Percentiles rank a stretch among this genome's conserved stretches.
These are phyloP conservation scores for Norana najaformis DNA, from an alignment of 2,888 invertebrate genomes.

Conservation along the genomic window DNA sequence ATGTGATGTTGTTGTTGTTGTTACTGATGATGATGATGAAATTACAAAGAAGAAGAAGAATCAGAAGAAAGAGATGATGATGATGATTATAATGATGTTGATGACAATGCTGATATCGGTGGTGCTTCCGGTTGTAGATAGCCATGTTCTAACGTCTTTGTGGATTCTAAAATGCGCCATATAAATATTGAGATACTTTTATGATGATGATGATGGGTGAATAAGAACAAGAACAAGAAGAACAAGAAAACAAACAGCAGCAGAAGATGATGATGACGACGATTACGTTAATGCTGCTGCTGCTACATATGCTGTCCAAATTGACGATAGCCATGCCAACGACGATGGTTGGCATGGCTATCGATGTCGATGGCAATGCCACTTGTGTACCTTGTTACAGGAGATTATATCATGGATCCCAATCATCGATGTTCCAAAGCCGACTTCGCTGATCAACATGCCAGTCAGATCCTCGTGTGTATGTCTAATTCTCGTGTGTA, in stretches of 20 bases:
- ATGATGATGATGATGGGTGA: too few relatives aligned
- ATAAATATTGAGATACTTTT: neutral
- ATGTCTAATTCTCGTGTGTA: neutral
- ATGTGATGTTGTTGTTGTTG: neutral
- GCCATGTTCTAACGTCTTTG: neutral
- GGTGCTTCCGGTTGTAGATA: neutral
- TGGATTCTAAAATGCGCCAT: neutral
- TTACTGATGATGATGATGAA: neutral
- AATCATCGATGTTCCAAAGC: neutral
- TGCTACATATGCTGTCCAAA: neutral
- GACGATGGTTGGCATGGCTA: too few relatives aligned
- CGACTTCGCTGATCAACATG: neutral
- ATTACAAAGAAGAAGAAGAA: too few relatives aligned
- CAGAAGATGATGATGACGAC: neutral
- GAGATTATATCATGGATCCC: neutral
- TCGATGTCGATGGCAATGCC: neutral
- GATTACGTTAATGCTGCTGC: neutral
- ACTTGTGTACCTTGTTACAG: neutral
- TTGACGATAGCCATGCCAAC: neutral
- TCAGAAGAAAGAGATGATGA: too few relatives aligned
- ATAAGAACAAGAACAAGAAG: neutral
- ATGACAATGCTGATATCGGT: neutral
- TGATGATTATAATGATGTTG: neutral
- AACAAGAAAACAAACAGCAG: too few relatives aligned
- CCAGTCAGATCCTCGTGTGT: slow-evolving; percentile 1